These are phyloP conservation scores for Upupa epops DNA, from an alignment of 2,113 vertebrate species.

Conservation along the genomic window DNA sequence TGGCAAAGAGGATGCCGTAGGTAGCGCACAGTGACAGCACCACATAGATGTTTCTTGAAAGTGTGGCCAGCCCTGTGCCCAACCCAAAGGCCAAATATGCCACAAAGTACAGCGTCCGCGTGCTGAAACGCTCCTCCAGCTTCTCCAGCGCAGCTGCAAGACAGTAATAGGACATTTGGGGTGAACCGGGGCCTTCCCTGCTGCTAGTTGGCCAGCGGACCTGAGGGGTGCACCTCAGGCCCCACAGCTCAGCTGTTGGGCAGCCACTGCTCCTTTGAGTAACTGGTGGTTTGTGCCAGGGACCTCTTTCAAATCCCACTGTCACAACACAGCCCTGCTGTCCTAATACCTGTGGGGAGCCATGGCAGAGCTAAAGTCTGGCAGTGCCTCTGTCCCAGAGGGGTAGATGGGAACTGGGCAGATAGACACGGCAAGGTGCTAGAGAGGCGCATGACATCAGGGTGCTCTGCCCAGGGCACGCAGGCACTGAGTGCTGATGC, in stretches of 20 bases:
- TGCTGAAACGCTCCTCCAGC: slow-evolving; percentile 89
- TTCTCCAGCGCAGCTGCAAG: slow-evolving; percentile 90
- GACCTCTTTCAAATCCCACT: neutral
- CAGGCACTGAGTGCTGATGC: accelerated
- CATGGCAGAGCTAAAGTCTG: neutral
- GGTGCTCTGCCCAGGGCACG: neutral
- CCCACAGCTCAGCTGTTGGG: accelerated
- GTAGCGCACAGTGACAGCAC: slow-evolving; percentile 91
- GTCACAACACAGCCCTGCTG: neutral
- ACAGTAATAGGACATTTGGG: neutral
- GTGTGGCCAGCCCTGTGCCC: slow-evolving; percentile 91
- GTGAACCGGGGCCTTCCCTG: neutral
- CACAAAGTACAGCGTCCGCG: slow-evolving; percentile 93
- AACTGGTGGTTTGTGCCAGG: neutral
- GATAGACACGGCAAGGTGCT: neutral
- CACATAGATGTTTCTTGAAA: slow-evolving; percentile 92
- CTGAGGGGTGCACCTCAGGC: neutral
- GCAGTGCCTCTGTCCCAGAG: neutral
- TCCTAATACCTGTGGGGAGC: neutral
- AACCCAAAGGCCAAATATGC: slow-evolving; percentile 94
- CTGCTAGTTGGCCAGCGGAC: accelerated
- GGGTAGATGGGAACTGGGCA: neutral
- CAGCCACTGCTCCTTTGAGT: neutral
- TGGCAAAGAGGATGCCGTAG: slow-evolving; percentile 93
- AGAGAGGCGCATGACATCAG: accelerated